Evolutionary conservation across 2,888 invertebrate species (phyloP).

Genomic region (Physocephala rufipes): DNA sequence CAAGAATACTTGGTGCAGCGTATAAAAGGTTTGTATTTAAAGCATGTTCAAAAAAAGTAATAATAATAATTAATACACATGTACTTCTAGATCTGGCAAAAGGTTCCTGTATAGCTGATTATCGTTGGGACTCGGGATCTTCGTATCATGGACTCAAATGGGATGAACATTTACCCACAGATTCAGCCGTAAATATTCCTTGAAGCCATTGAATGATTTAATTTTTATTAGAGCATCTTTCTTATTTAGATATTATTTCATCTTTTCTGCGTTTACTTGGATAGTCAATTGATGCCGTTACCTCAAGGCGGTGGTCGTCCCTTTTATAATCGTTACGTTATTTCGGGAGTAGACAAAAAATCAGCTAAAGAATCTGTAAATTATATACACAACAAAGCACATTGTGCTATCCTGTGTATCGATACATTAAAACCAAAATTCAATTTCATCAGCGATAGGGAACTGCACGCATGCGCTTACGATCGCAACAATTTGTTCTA

Average conservation of each 20-base stretch:
- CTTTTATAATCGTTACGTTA: conserved; percentile 69
- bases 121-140: conserved; percentile 87
- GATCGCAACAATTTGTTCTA: conserved; percentile 91
- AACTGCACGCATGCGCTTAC: conserved; percentile 74
- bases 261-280: conserved; percentile 85
- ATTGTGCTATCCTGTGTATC: conserved; percentile 63
- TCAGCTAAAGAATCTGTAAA: conserved; percentile 61
- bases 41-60: background rate
- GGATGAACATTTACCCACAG: conserved; percentile 86
- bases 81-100: conserved; percentile 56
- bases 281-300: conserved; percentile 78
- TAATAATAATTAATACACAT: background rate
- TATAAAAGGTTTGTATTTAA: conserved; percentile 69
- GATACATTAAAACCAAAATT: conserved; percentile 64
- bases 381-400: conserved; percentile 62
- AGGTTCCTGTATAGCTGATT: conserved; percentile 89
- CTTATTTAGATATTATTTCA: conserved; percentile 79
- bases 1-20: conserved; percentile 87
- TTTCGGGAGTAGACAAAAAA: conserved; percentile 63
- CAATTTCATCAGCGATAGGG: conserved; percentile 69
- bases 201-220: background rate
- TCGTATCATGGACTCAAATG: conserved; percentile 77
- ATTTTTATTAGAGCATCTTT: conserved; percentile 12
- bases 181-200: conserved; percentile 75
- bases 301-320: conserved; percentile 75